Evolutionary conservation across 2,113 vertebrate genomes (phyloP), one percentile per base, ranked within the genome.

Genomic region (Chunga burmeisteri): DNA sequence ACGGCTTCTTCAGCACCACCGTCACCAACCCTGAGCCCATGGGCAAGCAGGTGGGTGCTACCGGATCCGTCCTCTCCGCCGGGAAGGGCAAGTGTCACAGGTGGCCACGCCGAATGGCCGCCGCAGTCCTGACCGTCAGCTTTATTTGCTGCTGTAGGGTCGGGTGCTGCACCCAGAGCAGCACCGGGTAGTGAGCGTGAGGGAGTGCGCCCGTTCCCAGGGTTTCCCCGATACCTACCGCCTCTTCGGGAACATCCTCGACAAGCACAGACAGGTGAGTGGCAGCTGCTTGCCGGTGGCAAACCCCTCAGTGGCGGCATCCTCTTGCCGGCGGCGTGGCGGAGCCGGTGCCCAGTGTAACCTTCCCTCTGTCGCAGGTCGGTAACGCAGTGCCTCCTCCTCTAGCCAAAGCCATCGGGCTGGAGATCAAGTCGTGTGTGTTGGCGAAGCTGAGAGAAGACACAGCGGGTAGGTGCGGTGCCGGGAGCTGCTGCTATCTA

Each of bases 21-120:
- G 99, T 99, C 75, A 99, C 99, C 94, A 99, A 99, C 94, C 99
- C 99, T 0, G 99, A 99, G 95, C 99, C 99, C 40, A 99, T 99
- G 99, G 99, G 99, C 97, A 99, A 99, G 96, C 99, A 99, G 99
- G 99, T 99, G 78, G 46, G 94, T 20, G 32, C 36, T 2, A 0
- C 52, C 5, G 0, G 30, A 13, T 55, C 25, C 1, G 0, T 13
- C 14, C 13, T 5, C 7, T 7, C 20, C 1, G 0, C 15, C 1
- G 1, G 49, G n/a, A 34, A 83, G 19, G 68, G 58, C 4, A 4
- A 20, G 62, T 0, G 4, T 36, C 6, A 7, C 46, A 3, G 26
- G 38, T 15, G 38, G 27, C n/a, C 34, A 7, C 19, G 12, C 34
- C 21, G 5, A 32, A 11, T 3, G 62, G 20, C 16, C 2, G 4